These are phyloP conservation scores for Mercenaria mercenaria DNA, from an alignment of 1,140 invertebrate genomes.

Conservation along the genomic window DNA sequence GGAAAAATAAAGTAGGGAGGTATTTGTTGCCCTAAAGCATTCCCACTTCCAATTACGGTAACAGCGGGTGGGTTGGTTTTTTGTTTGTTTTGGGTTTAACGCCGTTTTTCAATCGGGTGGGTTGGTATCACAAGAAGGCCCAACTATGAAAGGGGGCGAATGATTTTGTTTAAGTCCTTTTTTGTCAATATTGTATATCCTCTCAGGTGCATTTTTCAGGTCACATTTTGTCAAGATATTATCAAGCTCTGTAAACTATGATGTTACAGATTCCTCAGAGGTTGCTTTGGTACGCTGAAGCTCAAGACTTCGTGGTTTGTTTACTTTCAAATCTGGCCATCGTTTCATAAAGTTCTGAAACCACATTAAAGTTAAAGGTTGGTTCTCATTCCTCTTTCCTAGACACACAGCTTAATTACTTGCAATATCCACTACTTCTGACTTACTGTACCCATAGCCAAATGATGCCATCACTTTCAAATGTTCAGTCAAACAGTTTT, in stretches of 20 bases:
- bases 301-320: neutral
- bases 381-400: neutral
- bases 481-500: constrained; percentile 19
- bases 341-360: neutral
- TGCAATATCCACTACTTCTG: neutral
- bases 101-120: neutral
- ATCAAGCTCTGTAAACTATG: neutral
- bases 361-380: neutral
- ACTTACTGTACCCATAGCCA: neutral
- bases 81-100: no score
- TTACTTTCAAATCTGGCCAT: no score
- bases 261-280: neutral
- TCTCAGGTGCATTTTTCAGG: neutral
- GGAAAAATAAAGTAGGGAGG: no score
- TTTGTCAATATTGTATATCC: neutral
- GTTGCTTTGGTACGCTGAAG: neutral
- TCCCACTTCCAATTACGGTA: neutral
- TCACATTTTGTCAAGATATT: neutral
- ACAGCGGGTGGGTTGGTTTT: no score
- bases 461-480: neutral
- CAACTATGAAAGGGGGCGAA: neutral
- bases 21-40: no score
- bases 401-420: neutral
- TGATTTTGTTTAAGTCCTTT: neutral
- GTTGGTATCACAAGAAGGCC: neutral